Evolutionary conservation across 1,140 invertebrate genomes (phyloP), one percentile per base, ranked within the genome.

Genomic region (Trichonephila clavipes): DNA sequence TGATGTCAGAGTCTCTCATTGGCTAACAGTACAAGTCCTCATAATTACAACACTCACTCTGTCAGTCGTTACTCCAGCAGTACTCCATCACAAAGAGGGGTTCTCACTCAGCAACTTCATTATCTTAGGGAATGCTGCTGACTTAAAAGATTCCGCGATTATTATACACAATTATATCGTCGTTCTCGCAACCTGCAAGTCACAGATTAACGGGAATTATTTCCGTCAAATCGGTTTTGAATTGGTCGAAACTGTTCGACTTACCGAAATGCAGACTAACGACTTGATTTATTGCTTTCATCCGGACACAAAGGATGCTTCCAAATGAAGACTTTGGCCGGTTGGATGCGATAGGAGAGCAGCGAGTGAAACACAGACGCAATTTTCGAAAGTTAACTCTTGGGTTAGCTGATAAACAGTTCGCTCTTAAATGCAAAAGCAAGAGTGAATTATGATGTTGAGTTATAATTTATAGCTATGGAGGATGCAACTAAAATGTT

Each of bases 61-160:
- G 81, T 77, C 90, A 87, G 62, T 87, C 90, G 64, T 92, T 92
- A 91, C 44, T 58, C 28, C 10, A 34, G 82, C 18, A 61, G 34
- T 24, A 88, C 85, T 93, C 34, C 12, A 88, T 88, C 82, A 81
- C 87, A 88, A 93, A 87, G 90, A 69, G 66, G 5, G 51, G n/a
- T 4, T 59, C 34, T 72, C 44, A 86, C 61, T 69, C 34, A 87
- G 90, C 64, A 62, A 8, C 44, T 93, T 88, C 85, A 93, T 93
- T 93, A 88, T 87, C 83, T 69, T 61, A 86, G 34, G 2, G 66
- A 61, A 93, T 62, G 92, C 14, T 93, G 92, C 85, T 87, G 92
- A 93, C 92, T 93, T 93, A 93, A 83, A 83, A 93, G 83, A 87
- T 88, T 88, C 44, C 34, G 40, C 19, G 28, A 58, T 87, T 93